Percentiles rank a stretch among this genome's conserved stretches.
Conservation (phyloP, 2,888 invertebrate species). For the Pemphredon lugubris region DNA sequence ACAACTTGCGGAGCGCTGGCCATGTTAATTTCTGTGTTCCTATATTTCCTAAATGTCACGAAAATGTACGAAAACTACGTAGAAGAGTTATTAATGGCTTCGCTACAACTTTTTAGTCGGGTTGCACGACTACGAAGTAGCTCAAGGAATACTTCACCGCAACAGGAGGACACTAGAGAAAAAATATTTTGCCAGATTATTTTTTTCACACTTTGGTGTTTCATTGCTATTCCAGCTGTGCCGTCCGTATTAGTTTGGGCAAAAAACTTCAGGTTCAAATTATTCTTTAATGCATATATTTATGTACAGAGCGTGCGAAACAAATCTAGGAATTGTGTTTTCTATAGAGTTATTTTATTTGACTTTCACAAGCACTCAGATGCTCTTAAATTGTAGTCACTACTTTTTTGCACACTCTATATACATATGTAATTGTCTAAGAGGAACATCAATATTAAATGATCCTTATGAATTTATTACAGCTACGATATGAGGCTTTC, state of each 20-base stretch:
- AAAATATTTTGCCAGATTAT: constrained; percentile 88
- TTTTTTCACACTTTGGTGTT: constrained; percentile 86
- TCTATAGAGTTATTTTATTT: no score
- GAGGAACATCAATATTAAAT: constrained; percentile 5
- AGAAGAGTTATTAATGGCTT: constrained; percentile 84
- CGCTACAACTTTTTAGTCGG: constrained; percentile 80
- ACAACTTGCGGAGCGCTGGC: constrained; percentile 89
- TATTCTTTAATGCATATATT: no score
- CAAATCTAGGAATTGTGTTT: no score
- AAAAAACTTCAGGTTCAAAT: constrained; percentile 88
- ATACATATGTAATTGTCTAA: no score
- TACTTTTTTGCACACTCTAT: no score
- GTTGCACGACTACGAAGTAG: constrained; percentile 76
- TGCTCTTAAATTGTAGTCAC: no score
- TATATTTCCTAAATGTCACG: constrained; percentile 84
- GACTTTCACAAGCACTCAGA: no score
- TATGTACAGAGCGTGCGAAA: no score
- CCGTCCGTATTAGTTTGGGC: constrained; percentile 91
- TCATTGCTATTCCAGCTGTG: constrained; percentile 86
- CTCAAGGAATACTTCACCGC: constrained; percentile 38
- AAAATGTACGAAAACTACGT: constrained; percentile 90
- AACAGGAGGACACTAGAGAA: constrained; percentile 60
- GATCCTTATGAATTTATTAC: constrained; percentile 38
- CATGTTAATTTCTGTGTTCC: constrained; percentile 80
- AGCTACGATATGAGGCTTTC: constrained; percentile 73